Evolutionary conservation across 2,888 invertebrate species (phyloP), one percentile per base, ranked within the genome.

Genomic region (Sylvicola fuscatus): DNA sequence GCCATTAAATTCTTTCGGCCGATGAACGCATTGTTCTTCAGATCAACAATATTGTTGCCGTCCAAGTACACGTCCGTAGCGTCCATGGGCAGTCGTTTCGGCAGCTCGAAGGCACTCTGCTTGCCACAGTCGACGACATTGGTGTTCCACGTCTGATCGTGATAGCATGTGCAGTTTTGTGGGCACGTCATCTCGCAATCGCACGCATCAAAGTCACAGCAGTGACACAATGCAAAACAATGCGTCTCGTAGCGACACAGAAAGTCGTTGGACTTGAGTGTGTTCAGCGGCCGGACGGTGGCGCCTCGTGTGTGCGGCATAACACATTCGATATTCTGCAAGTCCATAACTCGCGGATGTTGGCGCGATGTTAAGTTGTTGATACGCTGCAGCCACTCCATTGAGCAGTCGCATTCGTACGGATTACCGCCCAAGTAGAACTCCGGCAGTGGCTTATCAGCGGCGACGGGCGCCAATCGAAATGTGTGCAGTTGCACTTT

Each of bases 111-210:
- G 13, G 51, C 45, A 42, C 57, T 52, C 43, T 58, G 57, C 12
- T 75, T 74, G 44, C 84, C 83, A 58, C 89, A 90, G 55, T 89
- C 89, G 33, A 89, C 87, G 30, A 87, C 82, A 58, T 87, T 89
- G 36, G 84, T 86, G 46, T 79, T 78, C 86, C 90, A 92, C 42
- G 82, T 75, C 54, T 84, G 82, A 53, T 93, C 92, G 57, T 89
- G 87, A 61, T 86, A 92, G 58, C 93, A 93, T 45, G 81, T 78
- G 63, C 93, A 93, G 50, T 86, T 86, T 47, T 74, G 71, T 26
- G 93, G 93, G 52, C 93, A 93, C 42, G 83, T 87, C 82, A 90
- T 87, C 64, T 92, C 87, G 61, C 93, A 93, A 60, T 92, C 92
- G 60, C 93, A 93, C 41, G 84, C 84, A 53, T 89, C 89, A 54